Evolutionary conservation across 1,140 invertebrate genomes (phyloP).

Genomic region (Calosoma granatense): DNA sequence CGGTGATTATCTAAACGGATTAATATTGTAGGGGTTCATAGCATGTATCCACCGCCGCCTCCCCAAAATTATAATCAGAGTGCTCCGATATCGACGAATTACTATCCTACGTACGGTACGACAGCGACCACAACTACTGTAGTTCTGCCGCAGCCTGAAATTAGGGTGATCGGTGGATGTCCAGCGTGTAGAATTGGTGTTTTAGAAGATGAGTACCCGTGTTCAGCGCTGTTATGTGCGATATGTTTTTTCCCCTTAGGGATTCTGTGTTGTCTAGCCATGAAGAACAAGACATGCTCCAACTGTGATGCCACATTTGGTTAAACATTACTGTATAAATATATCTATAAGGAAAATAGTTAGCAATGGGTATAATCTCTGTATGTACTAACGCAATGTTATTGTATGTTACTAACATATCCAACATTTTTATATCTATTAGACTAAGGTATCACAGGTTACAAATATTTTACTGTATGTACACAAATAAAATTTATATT

Average conservation of each 20-base stretch:
- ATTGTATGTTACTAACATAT: too few species aligned
- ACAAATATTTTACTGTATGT: too few species aligned
- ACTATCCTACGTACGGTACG: neutral
- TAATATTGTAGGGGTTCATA: neutral
- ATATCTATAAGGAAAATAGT: too few species aligned
- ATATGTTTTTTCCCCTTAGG: slow-evolving; percentile 79
- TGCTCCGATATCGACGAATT: neutral
- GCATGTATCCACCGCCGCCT: neutral
- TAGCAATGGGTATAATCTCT: too few species aligned
- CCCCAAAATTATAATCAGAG: neutral
- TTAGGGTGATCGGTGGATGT: slow-evolving; percentile 67
- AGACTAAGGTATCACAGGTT: too few species aligned
- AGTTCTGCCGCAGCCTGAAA: slow-evolving; percentile 41
- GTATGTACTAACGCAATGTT: too few species aligned
- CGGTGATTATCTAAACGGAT: too few species aligned
- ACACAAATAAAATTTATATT: too few species aligned
- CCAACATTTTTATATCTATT: too few species aligned
- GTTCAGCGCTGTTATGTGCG: slow-evolving; percentile 69
- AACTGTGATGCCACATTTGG: slow-evolving; percentile 76
- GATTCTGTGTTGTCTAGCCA: slow-evolving; percentile 67
- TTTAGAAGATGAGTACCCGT: slow-evolving; percentile 75
- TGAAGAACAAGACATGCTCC: slow-evolving; percentile 68
- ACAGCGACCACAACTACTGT: slow-evolving; percentile 26
- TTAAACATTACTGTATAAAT: slow-evolving; percentile 32
- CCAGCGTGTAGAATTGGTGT: slow-evolving; percentile 75